These are phyloP conservation scores for Isichthys henryi DNA, from an alignment of 2,113 vertebrate species.

Conservation along the genomic window DNA sequence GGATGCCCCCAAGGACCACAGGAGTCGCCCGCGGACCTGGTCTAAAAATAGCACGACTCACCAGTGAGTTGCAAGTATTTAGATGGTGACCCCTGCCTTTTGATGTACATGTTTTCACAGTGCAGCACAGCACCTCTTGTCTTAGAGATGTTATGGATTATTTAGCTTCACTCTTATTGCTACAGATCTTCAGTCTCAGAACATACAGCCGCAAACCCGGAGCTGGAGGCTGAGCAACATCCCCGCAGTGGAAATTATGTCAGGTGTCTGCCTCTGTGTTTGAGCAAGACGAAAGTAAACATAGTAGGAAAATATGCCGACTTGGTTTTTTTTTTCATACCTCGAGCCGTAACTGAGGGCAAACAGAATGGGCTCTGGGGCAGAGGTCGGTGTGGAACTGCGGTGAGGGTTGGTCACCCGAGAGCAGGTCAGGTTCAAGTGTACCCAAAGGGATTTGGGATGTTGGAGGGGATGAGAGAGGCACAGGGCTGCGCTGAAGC, in stretches of 20 bases:
- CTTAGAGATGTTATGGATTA: background rate
- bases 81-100: too few relatives aligned
- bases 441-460: background rate
- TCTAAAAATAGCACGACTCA: too few relatives aligned
- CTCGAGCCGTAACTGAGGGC: conserved; percentile 42
- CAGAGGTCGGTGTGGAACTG: background rate
- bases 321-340: conserved; percentile 45
- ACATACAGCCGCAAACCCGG: conserved; percentile 17
- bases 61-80: too few relatives aligned
- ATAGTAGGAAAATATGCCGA: conserved; percentile 43
- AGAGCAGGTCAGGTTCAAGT: conserved; percentile 1
- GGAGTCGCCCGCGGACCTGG: too few relatives aligned
- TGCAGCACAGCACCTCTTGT: background rate
- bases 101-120: background rate
- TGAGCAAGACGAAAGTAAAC: conserved; percentile 57
- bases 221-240: conserved; percentile 43
- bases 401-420: background rate
- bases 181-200: background rate
- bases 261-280: conserved; percentile 47
- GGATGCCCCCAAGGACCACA: too few relatives aligned
- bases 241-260: conserved; percentile 47
- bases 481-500: background rate
- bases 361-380: background rate
- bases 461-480: background rate
- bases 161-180: background rate